phyloP scores from a whole-genome alignment of 1,140 invertebrate genomes.

The Microplitis mediator region DNA sequence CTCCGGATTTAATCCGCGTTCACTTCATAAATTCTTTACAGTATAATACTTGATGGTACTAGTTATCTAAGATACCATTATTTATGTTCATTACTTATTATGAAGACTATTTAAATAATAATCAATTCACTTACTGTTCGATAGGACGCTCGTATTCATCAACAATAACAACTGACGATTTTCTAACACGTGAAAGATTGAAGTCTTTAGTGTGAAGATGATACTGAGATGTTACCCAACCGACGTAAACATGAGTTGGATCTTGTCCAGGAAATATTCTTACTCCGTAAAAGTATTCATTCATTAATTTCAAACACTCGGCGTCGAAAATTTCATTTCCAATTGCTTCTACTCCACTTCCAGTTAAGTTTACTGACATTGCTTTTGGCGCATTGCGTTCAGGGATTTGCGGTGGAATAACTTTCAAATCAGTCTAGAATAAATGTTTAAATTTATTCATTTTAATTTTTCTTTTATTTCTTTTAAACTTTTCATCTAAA shows the following conservation, averaged over 20 bases:
- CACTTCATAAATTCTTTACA: too few relatives aligned
- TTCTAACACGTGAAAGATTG: constrained; percentile 85
- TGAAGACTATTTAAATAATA: background rate
- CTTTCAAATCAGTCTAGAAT: constrained; percentile 68
- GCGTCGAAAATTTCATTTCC: constrained; percentile 85
- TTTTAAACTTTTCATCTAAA: constrained; percentile 23
- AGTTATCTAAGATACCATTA: too few relatives aligned
- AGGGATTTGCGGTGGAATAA: constrained; percentile 70
- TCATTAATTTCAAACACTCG: constrained; percentile 89
- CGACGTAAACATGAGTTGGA: constrained; percentile 94
- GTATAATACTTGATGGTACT: too few relatives aligned
- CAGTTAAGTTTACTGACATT: constrained; percentile 70
- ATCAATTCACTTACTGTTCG: constrained; percentile 68
- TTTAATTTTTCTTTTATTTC: background rate
- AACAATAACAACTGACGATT: constrained; percentile 83
- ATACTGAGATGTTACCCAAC: constrained; percentile 99
- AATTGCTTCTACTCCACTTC: constrained; percentile 73
- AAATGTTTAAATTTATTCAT: constrained; percentile 29
- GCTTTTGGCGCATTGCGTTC: constrained; percentile 74
- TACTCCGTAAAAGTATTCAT: constrained; percentile 97
- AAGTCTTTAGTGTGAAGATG: constrained; percentile 89
- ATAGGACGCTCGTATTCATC: constrained; percentile 77
- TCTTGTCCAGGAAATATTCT: constrained; percentile 95
- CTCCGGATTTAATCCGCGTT: too few relatives aligned
- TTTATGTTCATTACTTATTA: background rate